These are phyloP conservation scores for Conops quadrifasciatus DNA, from an alignment of 2,888 invertebrate genomes.

Conservation along the genomic window DNA sequence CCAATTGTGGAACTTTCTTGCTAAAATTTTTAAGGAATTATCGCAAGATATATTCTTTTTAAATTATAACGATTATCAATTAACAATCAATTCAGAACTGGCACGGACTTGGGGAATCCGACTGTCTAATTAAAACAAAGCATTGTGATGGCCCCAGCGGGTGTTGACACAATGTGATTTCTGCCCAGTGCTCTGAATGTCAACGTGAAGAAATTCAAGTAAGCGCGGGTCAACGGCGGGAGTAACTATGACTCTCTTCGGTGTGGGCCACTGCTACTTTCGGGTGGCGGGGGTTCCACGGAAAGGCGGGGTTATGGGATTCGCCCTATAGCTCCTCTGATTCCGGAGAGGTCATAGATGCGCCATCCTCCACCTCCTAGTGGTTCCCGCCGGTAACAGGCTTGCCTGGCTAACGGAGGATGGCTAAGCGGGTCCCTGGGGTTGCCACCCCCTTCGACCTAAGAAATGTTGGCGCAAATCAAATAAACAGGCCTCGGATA, in stretches of 20 bases:
- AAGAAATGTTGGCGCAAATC: not conserved
- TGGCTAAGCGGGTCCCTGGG: not conserved
- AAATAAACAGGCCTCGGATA: conserved; percentile 15
- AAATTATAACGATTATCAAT: conserved; percentile 63
- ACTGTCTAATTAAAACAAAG: conserved; percentile 23
- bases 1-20: conserved; percentile 48
- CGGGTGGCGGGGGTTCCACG: not conserved
- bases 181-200: conserved; percentile 37
- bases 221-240: conserved; percentile 68
- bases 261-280: not conserved
- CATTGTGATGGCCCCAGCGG: conserved; percentile 23
- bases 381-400: conserved; percentile 17
- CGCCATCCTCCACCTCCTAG: conserved; percentile 1
- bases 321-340: not conserved
- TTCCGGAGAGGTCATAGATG: conserved; percentile 13
- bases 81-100: conserved; percentile 71
- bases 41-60: conserved; percentile 36
- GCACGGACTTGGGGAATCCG: conserved; percentile 70
- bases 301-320: not conserved
- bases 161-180: conserved; percentile 34
- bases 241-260: conserved; percentile 65
- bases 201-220: conserved; percentile 42
- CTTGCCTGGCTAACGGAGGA: conserved; percentile 1
- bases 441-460: conserved; percentile 14
- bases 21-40: conserved; percentile 45